Evolutionary conservation across 2,888 invertebrate species (phyloP).

Genomic region (Tetropium fuscum): DNA sequence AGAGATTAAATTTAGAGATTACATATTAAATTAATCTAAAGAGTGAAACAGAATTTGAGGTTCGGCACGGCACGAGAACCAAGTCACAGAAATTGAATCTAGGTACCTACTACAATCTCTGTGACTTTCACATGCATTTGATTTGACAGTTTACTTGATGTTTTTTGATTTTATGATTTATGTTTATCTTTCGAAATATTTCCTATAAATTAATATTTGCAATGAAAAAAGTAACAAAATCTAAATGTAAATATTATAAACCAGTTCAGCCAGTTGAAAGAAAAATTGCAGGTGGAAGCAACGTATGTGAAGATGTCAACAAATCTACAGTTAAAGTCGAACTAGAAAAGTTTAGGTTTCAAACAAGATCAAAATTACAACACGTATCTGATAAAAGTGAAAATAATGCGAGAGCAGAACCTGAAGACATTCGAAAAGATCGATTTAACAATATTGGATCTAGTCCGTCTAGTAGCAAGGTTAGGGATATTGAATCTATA

Average conservation of each 20-base stretch:
- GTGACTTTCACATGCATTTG: no score
- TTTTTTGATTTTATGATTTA: no score
- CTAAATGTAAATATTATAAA: background rate
- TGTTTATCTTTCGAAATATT: no score
- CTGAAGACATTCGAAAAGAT: background rate
- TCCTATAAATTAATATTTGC: background rate
- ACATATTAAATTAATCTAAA: no score
- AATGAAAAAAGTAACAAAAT: slow-evolving; percentile 10
- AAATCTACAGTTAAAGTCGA: background rate
- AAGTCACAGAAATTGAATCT: no score
- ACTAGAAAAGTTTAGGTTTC: slow-evolving; percentile 8
- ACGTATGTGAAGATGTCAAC: background rate
- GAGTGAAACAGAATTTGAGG: no score
- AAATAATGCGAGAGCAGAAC: background rate
- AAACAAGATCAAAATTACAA: slow-evolving; percentile 1
- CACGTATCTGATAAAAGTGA: background rate
- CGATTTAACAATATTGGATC: background rate
- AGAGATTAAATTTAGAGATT: no score
- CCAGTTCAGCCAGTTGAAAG: background rate
- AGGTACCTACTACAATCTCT: no score
- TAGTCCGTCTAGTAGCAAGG: no score
- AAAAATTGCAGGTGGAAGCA: background rate
- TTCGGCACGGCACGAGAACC: no score
- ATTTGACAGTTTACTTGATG: no score
- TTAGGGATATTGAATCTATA: no score